Percentiles rank a stretch among this genome's conserved stretches.
These are phyloP conservation scores for Bufo gargarizans DNA, from an alignment of 2,113 vertebrate species.

Conservation along the genomic window DNA sequence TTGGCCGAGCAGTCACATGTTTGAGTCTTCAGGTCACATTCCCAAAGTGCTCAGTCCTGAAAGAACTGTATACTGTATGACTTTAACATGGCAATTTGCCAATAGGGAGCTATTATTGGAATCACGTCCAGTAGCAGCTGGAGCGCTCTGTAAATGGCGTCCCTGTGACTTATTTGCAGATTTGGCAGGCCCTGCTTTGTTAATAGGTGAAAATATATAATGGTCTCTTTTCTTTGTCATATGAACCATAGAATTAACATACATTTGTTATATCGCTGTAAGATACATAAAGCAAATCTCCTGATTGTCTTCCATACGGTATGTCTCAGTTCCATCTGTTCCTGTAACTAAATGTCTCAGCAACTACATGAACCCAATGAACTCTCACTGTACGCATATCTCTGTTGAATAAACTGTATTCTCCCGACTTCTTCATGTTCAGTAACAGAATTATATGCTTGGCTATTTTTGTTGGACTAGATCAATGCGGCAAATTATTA, in stretches of 20 bases:
- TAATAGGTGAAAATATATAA: neutral
- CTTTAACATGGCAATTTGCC: too few relatives aligned
- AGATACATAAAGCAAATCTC: neutral
- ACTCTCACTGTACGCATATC: constrained; percentile 5
- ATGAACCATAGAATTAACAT: neutral
- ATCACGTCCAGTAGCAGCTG: too few relatives aligned
- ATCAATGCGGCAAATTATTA: constrained; percentile 46
- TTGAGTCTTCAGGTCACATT: too few relatives aligned
- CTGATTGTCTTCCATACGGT: neutral
- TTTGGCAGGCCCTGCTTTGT: too few relatives aligned
- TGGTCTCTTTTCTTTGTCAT: neutral
- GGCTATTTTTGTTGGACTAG: constrained; percentile 47
- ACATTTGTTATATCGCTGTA: neutral
- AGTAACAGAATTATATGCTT: constrained; percentile 45
- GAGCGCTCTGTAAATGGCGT: too few relatives aligned
- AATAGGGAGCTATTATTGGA: too few relatives aligned
- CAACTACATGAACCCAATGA: constrained; percentile 3
- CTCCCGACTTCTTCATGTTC: neutral
- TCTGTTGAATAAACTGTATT: neutral
- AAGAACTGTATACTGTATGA: too few relatives aligned
- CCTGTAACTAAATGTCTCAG: neutral
- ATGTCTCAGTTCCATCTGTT: neutral
- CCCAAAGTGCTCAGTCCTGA: too few relatives aligned
- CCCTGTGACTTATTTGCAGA: too few relatives aligned
- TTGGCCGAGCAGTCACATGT: too few relatives aligned